These are phyloP conservation scores for Mormyrus iriodes DNA, from an alignment of 2,113 vertebrate species.

Conservation along the genomic window DNA sequence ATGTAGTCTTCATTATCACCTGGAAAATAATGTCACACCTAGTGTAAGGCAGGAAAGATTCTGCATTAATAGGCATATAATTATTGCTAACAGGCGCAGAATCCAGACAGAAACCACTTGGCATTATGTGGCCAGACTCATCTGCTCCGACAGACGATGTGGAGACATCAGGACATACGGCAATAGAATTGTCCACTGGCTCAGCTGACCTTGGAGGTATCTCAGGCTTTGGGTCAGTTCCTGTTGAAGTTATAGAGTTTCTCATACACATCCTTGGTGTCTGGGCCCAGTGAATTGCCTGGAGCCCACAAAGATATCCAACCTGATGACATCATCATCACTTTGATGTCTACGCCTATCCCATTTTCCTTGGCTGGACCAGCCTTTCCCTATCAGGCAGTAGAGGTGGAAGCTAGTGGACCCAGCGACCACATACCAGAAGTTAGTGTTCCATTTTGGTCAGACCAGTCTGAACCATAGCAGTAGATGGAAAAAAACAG, in stretches of 20 bases:
- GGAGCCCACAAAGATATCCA: conserved; percentile 16
- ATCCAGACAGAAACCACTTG: neutral
- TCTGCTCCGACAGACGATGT: neutral
- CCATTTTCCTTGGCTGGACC: conserved; percentile 30
- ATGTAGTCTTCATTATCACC: neutral
- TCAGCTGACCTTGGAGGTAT: neutral
- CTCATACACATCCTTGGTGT: neutral
- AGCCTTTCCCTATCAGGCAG: neutral
- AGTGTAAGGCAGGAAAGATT: neutral
- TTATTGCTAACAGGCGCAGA: neutral
- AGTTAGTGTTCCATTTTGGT: conserved; percentile 24
- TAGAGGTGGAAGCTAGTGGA: conserved; percentile 33
- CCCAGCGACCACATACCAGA: conserved; percentile 31
- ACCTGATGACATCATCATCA: conserved; percentile 17
- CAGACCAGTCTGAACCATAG: conserved; percentile 21
- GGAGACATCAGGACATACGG: neutral
- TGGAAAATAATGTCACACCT: neutral
- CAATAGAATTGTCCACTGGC: neutral
- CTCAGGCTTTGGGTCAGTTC: neutral
- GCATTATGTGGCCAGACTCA: neutral
- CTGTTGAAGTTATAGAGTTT: neutral
- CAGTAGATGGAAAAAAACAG: conserved; percentile 28
- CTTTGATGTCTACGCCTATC: conserved; percentile 25
- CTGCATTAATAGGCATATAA: neutral
- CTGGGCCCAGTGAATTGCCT: conserved; percentile 23